Conservation (phyloP, 2,797 vertebrate species). For the Lagocephalus sceleratus region DNA sequence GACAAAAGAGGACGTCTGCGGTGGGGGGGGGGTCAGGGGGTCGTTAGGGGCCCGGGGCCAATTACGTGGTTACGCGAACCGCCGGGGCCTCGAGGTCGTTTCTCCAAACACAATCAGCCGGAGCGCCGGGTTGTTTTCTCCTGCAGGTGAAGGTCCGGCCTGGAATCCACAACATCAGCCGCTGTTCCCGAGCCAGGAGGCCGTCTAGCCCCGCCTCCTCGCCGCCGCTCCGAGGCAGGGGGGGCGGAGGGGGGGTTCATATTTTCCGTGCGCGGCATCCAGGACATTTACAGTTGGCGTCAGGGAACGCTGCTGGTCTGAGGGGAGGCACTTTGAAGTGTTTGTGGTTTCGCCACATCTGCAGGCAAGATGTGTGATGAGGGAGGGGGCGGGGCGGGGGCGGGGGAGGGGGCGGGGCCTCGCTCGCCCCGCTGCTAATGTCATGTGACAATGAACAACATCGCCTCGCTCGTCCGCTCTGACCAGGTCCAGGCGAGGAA, state of each 20-base stretch:
- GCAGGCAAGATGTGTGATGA: constrained; percentile 91
- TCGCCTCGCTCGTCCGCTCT: constrained; percentile 80
- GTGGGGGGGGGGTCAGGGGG: constrained; percentile 24
- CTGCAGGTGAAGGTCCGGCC: constrained; percentile 36
- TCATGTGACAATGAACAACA: constrained; percentile 95
- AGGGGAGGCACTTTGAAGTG: constrained; percentile 95
- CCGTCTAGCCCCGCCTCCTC: constrained; percentile 29
- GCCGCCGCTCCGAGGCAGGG: no score
- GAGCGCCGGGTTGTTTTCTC: neutral
- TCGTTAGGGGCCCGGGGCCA: constrained; percentile 36
- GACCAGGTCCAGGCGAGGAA: no score
- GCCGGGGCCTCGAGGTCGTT: constrained; percentile 31
- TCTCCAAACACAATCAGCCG: constrained; percentile 36
- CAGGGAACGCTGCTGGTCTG: constrained; percentile 92
- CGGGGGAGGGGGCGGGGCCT: constrained; percentile 40
- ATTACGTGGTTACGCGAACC: constrained; percentile 50
- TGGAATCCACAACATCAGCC: no score
- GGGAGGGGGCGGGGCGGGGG: constrained; percentile 23
- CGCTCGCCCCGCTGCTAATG: constrained; percentile 80
- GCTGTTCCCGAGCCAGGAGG: no score
- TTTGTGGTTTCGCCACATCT: constrained; percentile 95
- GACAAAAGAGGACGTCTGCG: neutral
- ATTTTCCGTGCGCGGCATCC: constrained; percentile 96
- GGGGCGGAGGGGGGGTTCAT: constrained; percentile 84
- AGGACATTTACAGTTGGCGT: constrained; percentile 98